Evolutionary conservation across 2,797 vertebrate species (phyloP).

Genomic region (Enteromius anoplus): DNA sequence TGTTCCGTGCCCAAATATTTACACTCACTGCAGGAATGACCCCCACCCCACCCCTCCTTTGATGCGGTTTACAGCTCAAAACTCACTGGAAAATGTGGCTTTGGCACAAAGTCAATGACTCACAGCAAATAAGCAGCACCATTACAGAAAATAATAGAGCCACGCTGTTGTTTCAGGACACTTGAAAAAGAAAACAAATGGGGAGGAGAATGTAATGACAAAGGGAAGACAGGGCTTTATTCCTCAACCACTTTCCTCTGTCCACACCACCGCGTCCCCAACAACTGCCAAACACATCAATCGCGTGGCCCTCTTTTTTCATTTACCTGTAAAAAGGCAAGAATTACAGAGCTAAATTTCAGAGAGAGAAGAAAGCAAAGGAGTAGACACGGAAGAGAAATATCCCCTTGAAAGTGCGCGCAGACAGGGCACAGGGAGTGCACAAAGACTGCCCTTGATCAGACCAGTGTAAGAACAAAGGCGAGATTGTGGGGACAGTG

Average conservation of each 20-base stretch:
- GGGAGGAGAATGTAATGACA: constrained; percentile 50
- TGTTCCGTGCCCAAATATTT: constrained; percentile 59
- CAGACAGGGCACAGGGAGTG: constrained; percentile 43
- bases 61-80: constrained; percentile 53
- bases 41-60: constrained; percentile 47
- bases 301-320: constrained; percentile 16
- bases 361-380: constrained; percentile 56
- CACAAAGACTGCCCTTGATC: constrained; percentile 61
- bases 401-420: constrained; percentile 48
- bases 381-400: constrained; percentile 46
- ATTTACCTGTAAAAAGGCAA: constrained; percentile 46
- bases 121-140: constrained; percentile 78
- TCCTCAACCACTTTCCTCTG: constrained; percentile 38
- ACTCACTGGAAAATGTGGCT: constrained; percentile 53
- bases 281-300: constrained; percentile 48
- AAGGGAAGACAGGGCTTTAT: constrained; percentile 47
- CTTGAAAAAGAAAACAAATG: constrained; percentile 63
- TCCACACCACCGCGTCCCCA: constrained; percentile 27
- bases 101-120: constrained; percentile 74
- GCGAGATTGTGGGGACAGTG: constrained; percentile 49
- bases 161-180: constrained; percentile 72
- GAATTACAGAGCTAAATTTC: constrained; percentile 54
- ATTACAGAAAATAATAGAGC: constrained; percentile 78
- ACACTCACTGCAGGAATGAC: constrained; percentile 48
- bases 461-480: constrained; percentile 58